Evolutionary conservation across 1,140 invertebrate species (phyloP).

Genomic region (Scylla paramamosain): DNA sequence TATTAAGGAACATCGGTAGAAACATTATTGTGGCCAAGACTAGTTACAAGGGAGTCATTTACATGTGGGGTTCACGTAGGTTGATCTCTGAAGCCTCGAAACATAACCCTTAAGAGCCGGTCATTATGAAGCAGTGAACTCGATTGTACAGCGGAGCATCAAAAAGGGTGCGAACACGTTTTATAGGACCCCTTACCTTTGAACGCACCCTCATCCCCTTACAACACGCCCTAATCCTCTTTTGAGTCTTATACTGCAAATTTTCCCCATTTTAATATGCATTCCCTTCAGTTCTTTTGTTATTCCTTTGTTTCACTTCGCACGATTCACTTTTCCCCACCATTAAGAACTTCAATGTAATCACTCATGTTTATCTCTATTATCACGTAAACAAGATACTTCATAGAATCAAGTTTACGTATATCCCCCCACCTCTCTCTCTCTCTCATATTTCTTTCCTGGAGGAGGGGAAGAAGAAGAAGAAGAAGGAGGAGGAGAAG

Average conservation of each 20-base stretch:
- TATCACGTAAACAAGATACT: background rate
- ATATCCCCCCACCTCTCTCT: no score
- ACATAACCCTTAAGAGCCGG: no score
- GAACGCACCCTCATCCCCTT: background rate
- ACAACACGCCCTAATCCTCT: background rate
- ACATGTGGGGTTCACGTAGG: no score
- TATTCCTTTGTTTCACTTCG: background rate
- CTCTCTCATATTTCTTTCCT: background rate
- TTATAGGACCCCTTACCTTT: no score
- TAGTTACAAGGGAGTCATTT: background rate
- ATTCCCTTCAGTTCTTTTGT: background rate
- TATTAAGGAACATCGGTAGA: no score
- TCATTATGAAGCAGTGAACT: no score
- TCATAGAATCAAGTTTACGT: background rate
- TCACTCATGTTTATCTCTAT: background rate
- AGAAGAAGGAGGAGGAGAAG: background rate
- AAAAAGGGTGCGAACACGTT: no score
- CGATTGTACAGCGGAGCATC: no score
- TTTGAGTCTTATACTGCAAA: background rate
- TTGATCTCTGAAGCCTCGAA: no score
- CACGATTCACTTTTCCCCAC: background rate
- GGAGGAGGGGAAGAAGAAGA: background rate
- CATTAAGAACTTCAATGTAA: background rate
- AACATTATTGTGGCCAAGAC: background rate
- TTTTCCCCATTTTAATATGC: background rate